Evolutionary conservation across 2,888 invertebrate genomes (phyloP).

Genomic region (Epinotia ramella): DNA sequence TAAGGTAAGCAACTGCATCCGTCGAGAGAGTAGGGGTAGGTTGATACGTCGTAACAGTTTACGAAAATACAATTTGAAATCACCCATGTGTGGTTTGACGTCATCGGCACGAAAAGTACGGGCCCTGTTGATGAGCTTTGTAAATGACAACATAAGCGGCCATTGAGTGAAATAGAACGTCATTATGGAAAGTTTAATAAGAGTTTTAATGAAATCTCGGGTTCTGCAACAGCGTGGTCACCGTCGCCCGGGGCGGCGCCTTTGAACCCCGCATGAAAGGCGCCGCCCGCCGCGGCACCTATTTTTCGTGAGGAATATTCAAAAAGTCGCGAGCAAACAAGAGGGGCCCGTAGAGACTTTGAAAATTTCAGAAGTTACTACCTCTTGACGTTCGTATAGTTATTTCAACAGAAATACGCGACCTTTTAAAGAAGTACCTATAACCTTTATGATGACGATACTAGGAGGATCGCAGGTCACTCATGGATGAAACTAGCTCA

Average conservation of each 20-base stretch:
- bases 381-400: background rate
- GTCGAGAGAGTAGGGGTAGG: no score
- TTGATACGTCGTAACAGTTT: no score
- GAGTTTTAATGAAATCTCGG: constrained; percentile 6
- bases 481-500: no score
- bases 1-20: no score
- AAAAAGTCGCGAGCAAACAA: constrained; percentile 52
- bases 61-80: no score
- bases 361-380: constrained; percentile 11
- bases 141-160: background rate
- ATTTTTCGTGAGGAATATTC: constrained; percentile 69
- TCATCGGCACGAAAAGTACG: no score
- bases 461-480: no score
- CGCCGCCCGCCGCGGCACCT: constrained; percentile 53
- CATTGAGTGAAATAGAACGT: background rate
- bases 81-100: no score
- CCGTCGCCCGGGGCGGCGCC: constrained; percentile 54
- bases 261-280: constrained; percentile 61
- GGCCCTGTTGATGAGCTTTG: background rate
- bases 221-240: constrained; percentile 53
- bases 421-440: background rate
- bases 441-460: background rate
- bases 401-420: background rate
- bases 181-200: constrained; percentile 10
- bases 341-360: constrained; percentile 19